These are phyloP conservation scores for Emydocephalus ijimae DNA, from an alignment of 2,113 vertebrate genomes.

Conservation along the genomic window DNA sequence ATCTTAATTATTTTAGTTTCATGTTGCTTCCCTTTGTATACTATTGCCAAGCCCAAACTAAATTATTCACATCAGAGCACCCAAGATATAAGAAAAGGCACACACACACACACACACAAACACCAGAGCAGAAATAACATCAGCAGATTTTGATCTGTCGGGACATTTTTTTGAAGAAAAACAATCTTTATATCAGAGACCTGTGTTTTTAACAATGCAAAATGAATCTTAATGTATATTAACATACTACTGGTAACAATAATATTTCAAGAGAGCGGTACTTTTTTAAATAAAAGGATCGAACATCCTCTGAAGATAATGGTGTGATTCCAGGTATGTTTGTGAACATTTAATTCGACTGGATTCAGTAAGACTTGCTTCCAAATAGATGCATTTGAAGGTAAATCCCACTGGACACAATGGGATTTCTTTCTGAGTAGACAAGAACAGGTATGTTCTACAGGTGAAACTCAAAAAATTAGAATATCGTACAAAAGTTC, in stretches of 20 bases:
- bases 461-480: too few species aligned
- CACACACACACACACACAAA: too few species aligned
- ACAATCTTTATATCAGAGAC: background rate
- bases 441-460: background rate
- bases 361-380: background rate
- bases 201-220: conserved; percentile 9
- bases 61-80: conserved; percentile 1
- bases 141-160: background rate
- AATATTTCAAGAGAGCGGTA: background rate
- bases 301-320: background rate
- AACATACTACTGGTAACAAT: background rate
- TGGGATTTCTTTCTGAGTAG: background rate
- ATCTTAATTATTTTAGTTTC: background rate
- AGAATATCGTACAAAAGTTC: too few species aligned
- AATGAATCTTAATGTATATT: conserved; percentile 7
- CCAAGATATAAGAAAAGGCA: background rate
- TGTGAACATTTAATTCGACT: background rate
- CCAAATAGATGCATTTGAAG: background rate
- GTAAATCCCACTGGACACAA: background rate
- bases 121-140: background rate
- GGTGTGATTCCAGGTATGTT: background rate
- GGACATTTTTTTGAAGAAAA: background rate
- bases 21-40: conserved; percentile 2
- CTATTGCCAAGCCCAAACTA: background rate
- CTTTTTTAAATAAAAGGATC: background rate